Percentiles rank a stretch among this genome's conserved stretches.
phyloP scores from a whole-genome alignment of 23 tunicate genomes.

The Diplosoma virens region DNA sequence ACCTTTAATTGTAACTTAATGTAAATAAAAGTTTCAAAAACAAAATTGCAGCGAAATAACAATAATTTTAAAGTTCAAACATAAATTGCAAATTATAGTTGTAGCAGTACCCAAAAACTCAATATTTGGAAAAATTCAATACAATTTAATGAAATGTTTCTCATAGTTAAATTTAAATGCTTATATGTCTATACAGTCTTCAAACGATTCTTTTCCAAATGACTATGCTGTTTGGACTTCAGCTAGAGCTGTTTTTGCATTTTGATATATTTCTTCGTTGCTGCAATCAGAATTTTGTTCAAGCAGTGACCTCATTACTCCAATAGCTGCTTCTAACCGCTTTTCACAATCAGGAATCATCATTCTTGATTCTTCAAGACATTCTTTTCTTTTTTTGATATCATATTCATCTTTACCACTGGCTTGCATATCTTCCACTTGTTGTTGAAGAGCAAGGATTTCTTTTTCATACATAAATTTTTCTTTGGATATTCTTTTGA shows the following conservation, averaged over 20 bases:
- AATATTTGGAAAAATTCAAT: too few relatives aligned
- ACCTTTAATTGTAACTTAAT: too few relatives aligned
- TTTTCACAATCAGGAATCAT: conserved; percentile 91
- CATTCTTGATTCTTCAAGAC: conserved; percentile 71
- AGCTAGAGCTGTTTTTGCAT: conserved; percentile 49
- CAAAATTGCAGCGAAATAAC: too few relatives aligned
- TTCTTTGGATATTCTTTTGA: conserved; percentile 79
- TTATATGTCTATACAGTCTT: too few relatives aligned
- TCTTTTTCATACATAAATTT: conserved; percentile 74
- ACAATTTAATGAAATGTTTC: too few relatives aligned
- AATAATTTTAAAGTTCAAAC: too few relatives aligned
- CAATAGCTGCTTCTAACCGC: conserved; percentile 60
- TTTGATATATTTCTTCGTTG: conserved; percentile 55
- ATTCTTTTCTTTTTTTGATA: conserved; percentile 61
- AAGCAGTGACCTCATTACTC: conserved; percentile 32
- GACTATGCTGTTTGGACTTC: conserved; percentile 44
- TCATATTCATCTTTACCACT: conserved; percentile 73
- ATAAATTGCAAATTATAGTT: too few relatives aligned
- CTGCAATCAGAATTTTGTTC: conserved; percentile 43
- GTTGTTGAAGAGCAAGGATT: conserved; percentile 31
- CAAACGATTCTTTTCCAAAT: too few relatives aligned
- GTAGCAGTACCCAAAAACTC: too few relatives aligned
- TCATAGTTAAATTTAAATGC: too few relatives aligned
- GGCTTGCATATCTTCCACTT: conserved; percentile 67
- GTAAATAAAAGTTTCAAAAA: too few relatives aligned